phyloP scores from a whole-genome alignment of 2,113 vertebrate genomes.

The Myotis brandtii region DNA sequence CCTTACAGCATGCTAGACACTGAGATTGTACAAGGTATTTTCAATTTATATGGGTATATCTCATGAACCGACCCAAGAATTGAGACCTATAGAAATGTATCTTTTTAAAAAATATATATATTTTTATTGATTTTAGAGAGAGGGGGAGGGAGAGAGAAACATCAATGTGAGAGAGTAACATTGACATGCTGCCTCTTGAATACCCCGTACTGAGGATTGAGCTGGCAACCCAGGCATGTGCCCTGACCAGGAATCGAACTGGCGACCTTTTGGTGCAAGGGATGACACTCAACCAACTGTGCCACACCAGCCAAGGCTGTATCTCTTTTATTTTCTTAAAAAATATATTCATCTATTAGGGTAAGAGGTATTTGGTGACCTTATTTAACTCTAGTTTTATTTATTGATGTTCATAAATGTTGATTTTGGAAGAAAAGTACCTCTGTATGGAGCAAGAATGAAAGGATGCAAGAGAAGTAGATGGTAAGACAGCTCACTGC shows the following conservation, averaged over 20 bases:
- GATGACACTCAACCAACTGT: neutral
- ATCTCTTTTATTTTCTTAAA: neutral
- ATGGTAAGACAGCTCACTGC: fast-evolving
- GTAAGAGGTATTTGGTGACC: neutral
- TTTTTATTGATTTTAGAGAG: neutral
- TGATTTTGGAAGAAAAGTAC: neutral
- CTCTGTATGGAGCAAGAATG: neutral
- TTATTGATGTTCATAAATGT: neutral
- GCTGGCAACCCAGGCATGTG: neutral
- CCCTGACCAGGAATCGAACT: neutral
- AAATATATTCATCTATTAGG: neutral
- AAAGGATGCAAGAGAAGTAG: neutral
- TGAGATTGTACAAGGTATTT: neutral
- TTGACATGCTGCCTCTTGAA: neutral
- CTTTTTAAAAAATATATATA: neutral
- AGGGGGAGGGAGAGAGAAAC: neutral
- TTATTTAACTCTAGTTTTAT: neutral
- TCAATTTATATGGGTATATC: neutral
- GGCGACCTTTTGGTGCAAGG: neutral
- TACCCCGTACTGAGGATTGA: neutral
- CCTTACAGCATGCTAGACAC: neutral
- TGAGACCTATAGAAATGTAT: neutral
- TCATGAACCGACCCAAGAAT: neutral
- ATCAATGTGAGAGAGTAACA: neutral
- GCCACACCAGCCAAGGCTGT: neutral